Conservation (phyloP, 37 sponge, comb jelly and placozoan genomes). For the Beroe forskalii region DNA sequence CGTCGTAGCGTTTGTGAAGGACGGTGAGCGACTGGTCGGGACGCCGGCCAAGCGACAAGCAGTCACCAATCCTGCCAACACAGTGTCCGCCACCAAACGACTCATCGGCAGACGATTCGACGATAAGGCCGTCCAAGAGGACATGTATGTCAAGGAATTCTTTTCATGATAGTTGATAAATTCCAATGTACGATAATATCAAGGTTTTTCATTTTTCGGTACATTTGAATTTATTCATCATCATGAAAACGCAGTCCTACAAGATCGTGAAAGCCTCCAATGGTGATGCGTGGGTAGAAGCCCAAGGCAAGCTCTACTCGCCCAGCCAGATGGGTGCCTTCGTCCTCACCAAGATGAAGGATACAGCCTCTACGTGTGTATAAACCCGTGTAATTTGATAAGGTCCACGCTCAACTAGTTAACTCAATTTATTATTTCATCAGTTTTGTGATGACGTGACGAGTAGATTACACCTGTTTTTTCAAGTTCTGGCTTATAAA, state of each 20-base stretch:
- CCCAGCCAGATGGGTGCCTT: constrained; percentile 98
- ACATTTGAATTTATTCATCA: too few species aligned
- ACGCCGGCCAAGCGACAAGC: constrained; percentile 94
- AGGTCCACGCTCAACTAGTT: too few species aligned
- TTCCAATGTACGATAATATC: neutral
- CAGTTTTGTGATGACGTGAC: too few species aligned
- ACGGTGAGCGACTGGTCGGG: constrained; percentile 86
- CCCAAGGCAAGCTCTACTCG: constrained; percentile 86
- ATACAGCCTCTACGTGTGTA: constrained; percentile 91
- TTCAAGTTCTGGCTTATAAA: too few species aligned
- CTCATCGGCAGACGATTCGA: constrained; percentile 95
- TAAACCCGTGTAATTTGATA: too few species aligned
- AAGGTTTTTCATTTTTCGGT: neutral
- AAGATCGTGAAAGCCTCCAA: constrained; percentile 88
- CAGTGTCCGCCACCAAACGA: constrained; percentile 91
- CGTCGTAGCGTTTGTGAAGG: constrained; percentile 94
- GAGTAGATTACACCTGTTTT: too few species aligned
- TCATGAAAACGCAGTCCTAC: constrained; percentile 82
- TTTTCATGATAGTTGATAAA: neutral
- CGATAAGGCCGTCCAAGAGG: constrained; percentile 85
- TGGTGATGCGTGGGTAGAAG: constrained; percentile 98
- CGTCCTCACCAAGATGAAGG: constrained; percentile 97
- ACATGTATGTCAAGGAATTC: constrained; percentile 69
- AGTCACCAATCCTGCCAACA: constrained; percentile 94
- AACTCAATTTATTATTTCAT: too few species aligned